Evolutionary conservation across 1,140 invertebrate species (phyloP), one percentile per base, ranked within the genome.

Genomic region (Pseudomyrmex gracilis): DNA sequence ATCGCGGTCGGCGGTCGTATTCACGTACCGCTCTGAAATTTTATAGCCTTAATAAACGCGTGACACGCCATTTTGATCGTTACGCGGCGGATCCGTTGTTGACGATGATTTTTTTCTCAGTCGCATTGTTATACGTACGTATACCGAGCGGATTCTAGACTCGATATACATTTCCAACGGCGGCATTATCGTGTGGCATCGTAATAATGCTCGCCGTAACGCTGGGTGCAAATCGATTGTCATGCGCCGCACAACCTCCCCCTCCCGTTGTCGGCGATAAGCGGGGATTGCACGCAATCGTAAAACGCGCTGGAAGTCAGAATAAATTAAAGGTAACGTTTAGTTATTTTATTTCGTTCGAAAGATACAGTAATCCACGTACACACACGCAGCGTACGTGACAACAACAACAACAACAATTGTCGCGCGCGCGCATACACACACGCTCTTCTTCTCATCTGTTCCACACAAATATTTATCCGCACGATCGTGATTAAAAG

Each of bases 11-110:
- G 58, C 49, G 24, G 76, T 58, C 73, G 85, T 87, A 92, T 92
- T 92, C 90, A 92, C 92, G 91, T 91, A 89, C 66, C 60, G 24
- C 20, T 34, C 7, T 24, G 86, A 88, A 67, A 85, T 20, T 87
- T 78, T 20, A 66, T 24, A 76, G 57, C 83, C 57, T 73, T 84
- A 78, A 90, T 87, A 80, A 90, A 76, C 53, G 68, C 80, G 60
- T 89, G 89, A 90, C 85, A 47, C 57, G 87, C 86, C 71, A 82
- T 53, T 88, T 89, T 85, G 49, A 57, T 5, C 84, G 71, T 90
- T 88, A 90, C 90, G 66, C 71, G 71, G 90, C 85, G 85, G 87
- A 92, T 87, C 64, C 71, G 89, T 92, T 90, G 90, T 91, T 34
- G 64, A 70, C 15, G 68, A 53, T 34, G 34, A 34, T 34, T 34